Base-by-base conservation (phyloP, 2,113 vertebrate species). In the Tychaedon coryphoeus region DNA sequence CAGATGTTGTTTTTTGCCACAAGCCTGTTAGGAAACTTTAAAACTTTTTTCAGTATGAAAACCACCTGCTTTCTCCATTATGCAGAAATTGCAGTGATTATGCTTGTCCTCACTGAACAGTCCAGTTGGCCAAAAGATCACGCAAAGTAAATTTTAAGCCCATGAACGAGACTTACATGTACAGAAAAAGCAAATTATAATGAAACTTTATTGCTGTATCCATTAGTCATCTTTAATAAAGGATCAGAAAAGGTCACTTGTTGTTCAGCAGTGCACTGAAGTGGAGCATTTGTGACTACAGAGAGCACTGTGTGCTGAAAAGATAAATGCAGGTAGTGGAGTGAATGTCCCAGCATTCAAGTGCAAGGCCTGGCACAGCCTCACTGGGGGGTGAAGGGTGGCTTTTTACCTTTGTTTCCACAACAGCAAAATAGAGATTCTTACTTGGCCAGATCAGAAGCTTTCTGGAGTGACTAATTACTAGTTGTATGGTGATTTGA, bases 381-480 rank as follows among this genome's bases (percentile, higher is more conserved):
- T 95, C 86, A 0, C 87, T 26, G 58, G 91, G 89, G 90, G 81
- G 74, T 73, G 84, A 57, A 82, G 54, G 29, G 87, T 29, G 88
- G 94, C 92, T 94, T 97, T 96, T 88, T 96, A 88, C 94, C 71
- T 96, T 96, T 93, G 82, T 93, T 94, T 95, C 94, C 88, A 92
- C 90, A 94, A 93, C 94, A 94, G 90, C 86, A 86, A 92, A 96
- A 92, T 34, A 56, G 18, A 18, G 77, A 88, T 90, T 77, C 85
- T 91, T 93, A 62, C 66, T 86, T 34, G 8, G 92, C 86, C 88
- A n/a, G 90, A 95, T 95, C 87, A 96, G 95, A 86, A 91, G 95
- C 93, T 93, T 94, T 95, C 95, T 93, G 93, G 72, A 96, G 95
- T 90, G 96, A 92, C 90, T 96, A 96, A 95, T 97, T 96, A 57